Conservation (phyloP, 2,113 vertebrate species). For the Colossoma macropomum region DNA sequence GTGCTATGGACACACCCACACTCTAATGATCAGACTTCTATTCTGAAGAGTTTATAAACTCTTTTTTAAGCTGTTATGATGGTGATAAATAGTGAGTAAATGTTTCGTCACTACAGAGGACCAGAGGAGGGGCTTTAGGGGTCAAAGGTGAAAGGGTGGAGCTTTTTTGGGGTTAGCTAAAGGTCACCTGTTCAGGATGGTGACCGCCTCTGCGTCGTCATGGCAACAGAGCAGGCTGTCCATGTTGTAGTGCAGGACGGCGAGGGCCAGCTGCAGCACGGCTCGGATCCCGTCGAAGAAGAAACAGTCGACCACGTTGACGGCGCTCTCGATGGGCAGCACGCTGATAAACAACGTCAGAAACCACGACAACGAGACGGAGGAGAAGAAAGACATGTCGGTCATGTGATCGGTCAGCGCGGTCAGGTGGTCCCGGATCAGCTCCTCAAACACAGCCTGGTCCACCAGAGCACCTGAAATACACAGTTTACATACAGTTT, state of each 20-base stretch:
- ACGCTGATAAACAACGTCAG: constrained; percentile 98
- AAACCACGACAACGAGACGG: constrained; percentile 97
- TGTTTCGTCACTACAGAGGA: no score
- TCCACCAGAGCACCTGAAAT: constrained; percentile 94
- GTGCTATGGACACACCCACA: no score
- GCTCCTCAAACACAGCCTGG: constrained; percentile 98
- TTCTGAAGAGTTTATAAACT: no score
- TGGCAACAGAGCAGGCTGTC: constrained; percentile 90
- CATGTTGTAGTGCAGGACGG: constrained; percentile 94
- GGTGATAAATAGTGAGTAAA: no score
- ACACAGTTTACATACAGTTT: background rate
- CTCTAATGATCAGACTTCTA: no score
- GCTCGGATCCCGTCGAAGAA: constrained; percentile 97
- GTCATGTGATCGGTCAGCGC: constrained; percentile 95
- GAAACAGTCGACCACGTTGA: constrained; percentile 97
- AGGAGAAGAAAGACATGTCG: constrained; percentile 97
- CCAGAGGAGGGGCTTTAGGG: no score
- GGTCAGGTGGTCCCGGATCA: constrained; percentile 91
- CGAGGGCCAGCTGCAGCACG: constrained; percentile 91
- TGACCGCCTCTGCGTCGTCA: constrained; percentile 95
- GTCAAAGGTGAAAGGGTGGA: no score
- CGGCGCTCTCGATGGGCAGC: constrained; percentile 93
- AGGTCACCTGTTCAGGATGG: constrained; percentile 90
- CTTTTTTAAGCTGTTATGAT: no score
- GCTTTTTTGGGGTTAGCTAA: constrained; percentile 31